Evolutionary conservation across 2,797 vertebrate genomes (phyloP), one percentile per base, ranked within the genome.

Genomic region (Pseudomugil tenellus): DNA sequence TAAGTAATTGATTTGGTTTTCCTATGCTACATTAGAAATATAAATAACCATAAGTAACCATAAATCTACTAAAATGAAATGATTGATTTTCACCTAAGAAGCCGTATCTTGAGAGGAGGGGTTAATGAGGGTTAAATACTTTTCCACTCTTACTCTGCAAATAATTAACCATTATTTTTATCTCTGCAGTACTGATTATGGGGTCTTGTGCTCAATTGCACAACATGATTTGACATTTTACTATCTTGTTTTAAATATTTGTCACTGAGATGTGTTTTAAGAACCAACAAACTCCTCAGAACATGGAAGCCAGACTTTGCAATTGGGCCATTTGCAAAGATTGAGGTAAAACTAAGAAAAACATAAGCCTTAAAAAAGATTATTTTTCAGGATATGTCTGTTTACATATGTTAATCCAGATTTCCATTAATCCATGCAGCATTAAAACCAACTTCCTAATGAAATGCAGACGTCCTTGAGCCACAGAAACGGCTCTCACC

Each of bases 1-100:
- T 41, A 2, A 31, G 31, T 55, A 29, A 55, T 43, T 49, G 13
- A 64, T 80, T 59, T 23, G 14, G 70, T 67, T 34, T 19, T 63
- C 41, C 41, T 48, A 21, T 52, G 48, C 23, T 56, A 16, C 61
- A 11, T n/a, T 70, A 13, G 29, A 55, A 72, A 59, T 67, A 23
- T 58, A 34, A 39, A 17, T 16, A 16, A 64, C 1, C 39, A 35
- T 16, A 55, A 53, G 48, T 26, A 34, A 25, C 12, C 17, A 35
- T 31, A 48, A 70, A 39, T 21, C 55, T 34, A 21, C n/a, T 37
- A 14, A 29, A 0, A 57, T 53, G 14, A 58, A 58, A 21, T 48
- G 32, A 25, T 21, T 48, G 34, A 4, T 55, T 67, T 55, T 51
- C 12, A 3, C 37, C 3, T n/a, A 2, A 43, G 10, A 12, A 37